Evolutionary conservation across 2,113 vertebrate genomes (phyloP), one percentile per base, ranked within the genome.

Genomic region (Eulacestoma nigropectus): DNA sequence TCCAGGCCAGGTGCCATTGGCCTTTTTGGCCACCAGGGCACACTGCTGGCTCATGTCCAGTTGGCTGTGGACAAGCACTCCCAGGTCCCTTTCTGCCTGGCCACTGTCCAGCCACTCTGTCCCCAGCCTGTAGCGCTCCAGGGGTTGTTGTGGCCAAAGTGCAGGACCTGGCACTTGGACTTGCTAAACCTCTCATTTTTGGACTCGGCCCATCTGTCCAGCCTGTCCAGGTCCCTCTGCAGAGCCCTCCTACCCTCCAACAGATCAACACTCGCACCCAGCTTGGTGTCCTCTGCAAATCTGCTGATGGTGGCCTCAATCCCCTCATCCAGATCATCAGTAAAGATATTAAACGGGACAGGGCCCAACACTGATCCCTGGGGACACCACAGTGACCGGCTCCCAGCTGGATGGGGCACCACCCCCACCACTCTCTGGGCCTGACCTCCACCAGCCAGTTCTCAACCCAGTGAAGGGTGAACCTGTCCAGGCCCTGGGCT

Each of bases 171-270:
- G 22, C 9, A 3, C 52, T 35, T 7, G 70, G 17, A 9, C 25
- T 16, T 44, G 41, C 35, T n/a, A 21, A 44, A 44, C 23, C 25
- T 35, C 18, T 1, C 1, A 1, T 16, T 6, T 2, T 2, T 57
- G 25, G 30, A 21, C 21, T 44, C 2, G 3, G 39, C 1, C 52
- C 13, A 9, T 44, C 9, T 13, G 21, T 46, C 53, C 53, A 57
- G 26, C 25, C 53, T 35, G 33, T 17, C 10, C 33, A 29, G 13
- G 14, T 9, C 41, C 23, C 26, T 30, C 7, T 57, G 53, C 33
- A 46, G 53, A 46, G 41, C 41, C 14, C 7, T 46, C 25, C 41
- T 46, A 0, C 39, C 41, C 33, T n/a, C 22, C 70, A n/a, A 13
- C 32, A 56, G 41, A 74, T 16, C 41, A 2, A 74, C 41, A 35